These are phyloP conservation scores for Orbicella faveolata DNA, from an alignment of 64 coral and sea anemone genomes.

Conservation along the genomic window DNA sequence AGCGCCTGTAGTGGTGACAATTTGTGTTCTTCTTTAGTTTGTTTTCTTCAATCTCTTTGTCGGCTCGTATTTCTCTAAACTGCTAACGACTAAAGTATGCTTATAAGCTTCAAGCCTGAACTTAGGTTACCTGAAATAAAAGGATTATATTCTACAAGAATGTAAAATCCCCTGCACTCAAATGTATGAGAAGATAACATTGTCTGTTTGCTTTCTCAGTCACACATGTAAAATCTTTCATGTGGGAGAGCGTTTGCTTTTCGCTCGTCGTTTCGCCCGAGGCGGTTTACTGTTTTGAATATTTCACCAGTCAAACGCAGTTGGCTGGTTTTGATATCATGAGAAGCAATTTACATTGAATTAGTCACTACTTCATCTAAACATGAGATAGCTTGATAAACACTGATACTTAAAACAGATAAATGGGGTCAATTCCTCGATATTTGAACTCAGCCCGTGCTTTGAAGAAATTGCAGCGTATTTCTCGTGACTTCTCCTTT, in stretches of 20 bases:
- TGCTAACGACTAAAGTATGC: conserved; percentile 16
- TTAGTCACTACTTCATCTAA: not conserved
- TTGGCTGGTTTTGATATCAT: not conserved
- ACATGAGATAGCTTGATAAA: not conserved
- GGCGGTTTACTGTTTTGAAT: conserved; percentile 8
- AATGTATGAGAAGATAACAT: not conserved
- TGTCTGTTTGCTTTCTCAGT: not conserved
- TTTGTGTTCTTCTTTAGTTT: not conserved
- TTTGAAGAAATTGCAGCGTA: not conserved
- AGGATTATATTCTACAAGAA: conserved; percentile 7
- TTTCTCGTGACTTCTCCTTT: not conserved
- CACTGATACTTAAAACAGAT: not conserved
- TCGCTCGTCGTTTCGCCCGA: not conserved
- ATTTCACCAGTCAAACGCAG: not conserved
- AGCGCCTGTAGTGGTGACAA: not conserved
- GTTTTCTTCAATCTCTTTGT: conserved; percentile 19
- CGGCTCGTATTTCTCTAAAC: conserved; percentile 4
- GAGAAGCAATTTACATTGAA: not conserved
- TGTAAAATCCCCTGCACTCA: not conserved
- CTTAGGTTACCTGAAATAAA: not conserved
- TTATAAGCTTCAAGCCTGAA: not conserved
- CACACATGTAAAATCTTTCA: not conserved
- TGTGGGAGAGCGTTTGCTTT: not conserved
- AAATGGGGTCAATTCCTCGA: not conserved
- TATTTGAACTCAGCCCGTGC: not conserved